These are phyloP conservation scores for Apamea sordens DNA, from an alignment of 2,888 invertebrate species.

Conservation along the genomic window DNA sequence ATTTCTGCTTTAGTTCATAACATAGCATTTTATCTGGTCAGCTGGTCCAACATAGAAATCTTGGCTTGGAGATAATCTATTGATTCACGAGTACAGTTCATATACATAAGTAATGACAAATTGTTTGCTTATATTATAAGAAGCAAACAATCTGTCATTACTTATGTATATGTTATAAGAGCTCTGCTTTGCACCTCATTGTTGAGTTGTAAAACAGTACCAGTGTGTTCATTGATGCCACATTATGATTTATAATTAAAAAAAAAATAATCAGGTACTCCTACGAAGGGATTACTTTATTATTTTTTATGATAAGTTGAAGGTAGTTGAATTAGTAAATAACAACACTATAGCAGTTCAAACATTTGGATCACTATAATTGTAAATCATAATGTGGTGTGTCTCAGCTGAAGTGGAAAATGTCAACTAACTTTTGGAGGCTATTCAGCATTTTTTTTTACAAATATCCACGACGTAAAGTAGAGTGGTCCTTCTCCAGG, in stretches of 20 bases:
- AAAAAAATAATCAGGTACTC: neutral
- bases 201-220: neutral
- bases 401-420: neutral
- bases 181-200: too few relatives aligned
- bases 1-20: neutral
- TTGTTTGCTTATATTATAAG: too few relatives aligned
- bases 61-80: neutral
- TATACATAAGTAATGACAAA: too few relatives aligned
- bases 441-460: neutral
- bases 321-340: neutral
- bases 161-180: conserved; percentile 3
- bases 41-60: neutral
- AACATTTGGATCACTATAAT: neutral
- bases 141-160: conserved; percentile 6
- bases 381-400: too few relatives aligned
- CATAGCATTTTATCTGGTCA: neutral
- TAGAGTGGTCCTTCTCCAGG: too few relatives aligned
- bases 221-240: neutral
- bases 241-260: neutral
- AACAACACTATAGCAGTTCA: neutral
- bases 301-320: neutral
- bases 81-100: too few relatives aligned
- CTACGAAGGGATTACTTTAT: neutral
- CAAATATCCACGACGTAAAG: neutral
- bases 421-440: neutral